These are phyloP conservation scores for Corvus hawaiiensis DNA, from an alignment of 2,113 vertebrate genomes.

Conservation along the genomic window DNA sequence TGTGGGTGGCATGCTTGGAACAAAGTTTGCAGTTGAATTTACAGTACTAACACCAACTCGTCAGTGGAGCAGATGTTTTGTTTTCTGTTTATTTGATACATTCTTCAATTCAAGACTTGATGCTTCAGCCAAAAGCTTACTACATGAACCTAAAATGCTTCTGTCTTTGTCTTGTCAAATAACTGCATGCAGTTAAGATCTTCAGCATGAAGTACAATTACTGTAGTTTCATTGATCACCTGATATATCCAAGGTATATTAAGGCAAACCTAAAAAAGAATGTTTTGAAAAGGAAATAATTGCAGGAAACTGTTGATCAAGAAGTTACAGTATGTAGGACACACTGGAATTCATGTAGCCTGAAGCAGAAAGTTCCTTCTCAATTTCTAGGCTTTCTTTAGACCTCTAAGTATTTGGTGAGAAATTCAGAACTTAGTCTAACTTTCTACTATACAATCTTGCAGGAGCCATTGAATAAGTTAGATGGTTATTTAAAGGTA, in stretches of 20 bases:
- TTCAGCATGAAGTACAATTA: not conserved
- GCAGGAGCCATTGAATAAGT: conserved; percentile 41
- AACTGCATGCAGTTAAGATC: not conserved
- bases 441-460: conserved; percentile 43
- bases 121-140: not conserved
- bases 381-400: conserved; percentile 48
- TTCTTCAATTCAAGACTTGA: not conserved
- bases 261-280: not conserved
- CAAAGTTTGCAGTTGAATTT: not conserved
- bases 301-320: conserved; percentile 52
- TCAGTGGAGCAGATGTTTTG: not conserved
- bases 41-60: not conserved
- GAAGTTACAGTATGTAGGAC: conserved; percentile 10
- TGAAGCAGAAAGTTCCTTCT: conserved; percentile 24
- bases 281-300: conserved; percentile 2
- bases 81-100: not conserved
- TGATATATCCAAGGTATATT: not conserved
- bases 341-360: conserved; percentile 48
- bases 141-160: not conserved
- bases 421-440: conserved; percentile 42
- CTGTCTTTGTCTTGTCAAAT: not conserved
- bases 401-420: conserved; percentile 34
- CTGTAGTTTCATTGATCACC: not conserved
- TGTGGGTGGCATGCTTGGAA: not conserved
- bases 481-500: conserved; percentile 43